These are phyloP conservation scores for Litocranius walleri DNA, from an alignment of 2,113 vertebrate species.

Conservation along the genomic window DNA sequence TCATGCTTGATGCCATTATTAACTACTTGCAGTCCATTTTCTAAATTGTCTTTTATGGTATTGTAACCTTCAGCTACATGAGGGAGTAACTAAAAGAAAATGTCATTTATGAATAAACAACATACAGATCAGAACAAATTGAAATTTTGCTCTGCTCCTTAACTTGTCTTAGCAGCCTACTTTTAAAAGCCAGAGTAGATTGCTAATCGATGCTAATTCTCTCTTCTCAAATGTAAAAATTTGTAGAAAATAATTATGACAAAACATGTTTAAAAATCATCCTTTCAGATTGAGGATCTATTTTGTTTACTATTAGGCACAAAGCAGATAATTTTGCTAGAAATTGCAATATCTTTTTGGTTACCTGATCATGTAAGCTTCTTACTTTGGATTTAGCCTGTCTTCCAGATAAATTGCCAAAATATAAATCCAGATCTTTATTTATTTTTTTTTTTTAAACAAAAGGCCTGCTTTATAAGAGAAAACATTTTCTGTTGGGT, in stretches of 20 bases:
- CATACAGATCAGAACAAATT: not conserved
- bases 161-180: not conserved
- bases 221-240: not conserved
- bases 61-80: not conserved
- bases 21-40: conserved; percentile 27
- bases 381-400: not conserved
- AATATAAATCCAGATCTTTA: not conserved
- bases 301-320: conserved; percentile 35
- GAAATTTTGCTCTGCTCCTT: conserved; percentile 3
- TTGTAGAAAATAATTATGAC: not conserved
- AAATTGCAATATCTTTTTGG: conserved; percentile 6
- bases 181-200: not conserved
- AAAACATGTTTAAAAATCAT: not conserved
- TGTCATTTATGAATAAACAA: conserved; percentile 31
- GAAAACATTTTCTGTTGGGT: not conserved
- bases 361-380: conserved; percentile 8
- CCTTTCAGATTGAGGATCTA: conserved; percentile 24
- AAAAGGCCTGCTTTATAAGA: not conserved
- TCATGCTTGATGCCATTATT: not conserved
- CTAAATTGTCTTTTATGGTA: not conserved
- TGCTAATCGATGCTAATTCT: not conserved
- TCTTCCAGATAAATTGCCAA: conserved; percentile 27
- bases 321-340: conserved; percentile 19
- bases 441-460: not conserved
- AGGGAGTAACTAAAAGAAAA: conserved; percentile 16